Base-by-base conservation (phyloP, 2,888 invertebrate genomes). In the Oscheius sp. region DNA sequence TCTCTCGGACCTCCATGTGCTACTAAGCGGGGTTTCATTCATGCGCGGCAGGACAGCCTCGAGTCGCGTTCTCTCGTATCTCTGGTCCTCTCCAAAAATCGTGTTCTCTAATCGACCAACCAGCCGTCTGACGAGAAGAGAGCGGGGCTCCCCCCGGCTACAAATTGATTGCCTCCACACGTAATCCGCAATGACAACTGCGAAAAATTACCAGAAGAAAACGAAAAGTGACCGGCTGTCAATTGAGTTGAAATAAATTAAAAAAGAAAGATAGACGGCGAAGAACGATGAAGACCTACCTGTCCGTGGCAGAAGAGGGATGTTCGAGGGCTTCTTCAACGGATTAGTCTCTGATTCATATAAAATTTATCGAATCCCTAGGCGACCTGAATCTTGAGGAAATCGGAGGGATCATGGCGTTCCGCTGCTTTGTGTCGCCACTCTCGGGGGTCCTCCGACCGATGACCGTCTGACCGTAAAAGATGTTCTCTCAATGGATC, bases 131-230 rank as follows among this genome's bases (percentile, higher is more conserved):
- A 6, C n/a, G 62, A 26, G 24, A 22, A n/a, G 61, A 26, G 61
- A 22, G 59, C 63, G 17, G 49, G 28, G 22, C 12, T 6, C 44
- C 20, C 44, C 44, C 59, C 41, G 33, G 61, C 61, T 61, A 59
- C 67, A 61, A 67, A 67, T 67, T 67, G 67, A 67, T 67, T 67
- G 67, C 61, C 67, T 47, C 32, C 44, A 44, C 66, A 57, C 50
- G 59, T 50, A 67, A 50, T 67, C 50, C 51, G 36, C 64, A 49
- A 64, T 51, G 64, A 64, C 64, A 64, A 64, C 64, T 38, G 41
- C 64, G 36, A 64, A 45, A 50, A 51, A 64, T 50, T 64, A 64
- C 64, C 24, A 20, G 28, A 45, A 33, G 36, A n/a, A n/a, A n/a
- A 36, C 14, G 8, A 8, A 36, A 36, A 8, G 8, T 36, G 36